Base-by-base conservation (phyloP, 2,797 vertebrate species). In the Tenualosa ilisha region DNA sequence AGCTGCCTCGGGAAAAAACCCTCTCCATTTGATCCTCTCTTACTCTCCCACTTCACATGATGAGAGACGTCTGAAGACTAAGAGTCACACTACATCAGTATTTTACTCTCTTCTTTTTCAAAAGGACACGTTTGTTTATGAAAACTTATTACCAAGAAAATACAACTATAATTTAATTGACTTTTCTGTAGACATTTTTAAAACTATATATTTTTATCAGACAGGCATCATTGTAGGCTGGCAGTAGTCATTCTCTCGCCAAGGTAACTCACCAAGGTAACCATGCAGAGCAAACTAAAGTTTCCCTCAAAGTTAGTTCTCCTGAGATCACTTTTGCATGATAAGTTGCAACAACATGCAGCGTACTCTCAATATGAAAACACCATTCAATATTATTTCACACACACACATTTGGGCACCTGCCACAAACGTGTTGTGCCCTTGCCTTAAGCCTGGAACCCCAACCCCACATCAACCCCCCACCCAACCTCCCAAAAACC, bases 261-360 rank as follows among this genome's bases (percentile, higher is more conserved):
- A 65, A 24, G 24, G 12, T 75, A 17, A 17, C 40, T 59, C 20
- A n/a, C 7, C 61, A 65, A 24, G 24, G 12, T 75, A 17, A 17
- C 40, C 68, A 40, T 40, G 31, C 37, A 26, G 13, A 75, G 15
- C 68, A 75, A 68, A 15, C 31, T 17, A 5, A 17, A 40, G 68
- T 31, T 37, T 11, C 31, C 40, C 56, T 59, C 22, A 40, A 75
- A 75, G 68, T 75, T 75, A 40, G 13, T 43, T 20, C 68, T 75
- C 68, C 15, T 17, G 31, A 75, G 68, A 75, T 37, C 40, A 75
- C 68, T 75, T 31, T 75, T 75, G 68, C 68, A 40, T 75, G 68
- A 40, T 31, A 40, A 40, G 68, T 43, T 75, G 13, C 68, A 37
- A 8, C 37, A 17, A 6, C 68, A 43, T 46, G 20, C 56, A n/a